Base-by-base conservation (phyloP, 2,888 invertebrate genomes). In the Idaea straminata region DNA sequence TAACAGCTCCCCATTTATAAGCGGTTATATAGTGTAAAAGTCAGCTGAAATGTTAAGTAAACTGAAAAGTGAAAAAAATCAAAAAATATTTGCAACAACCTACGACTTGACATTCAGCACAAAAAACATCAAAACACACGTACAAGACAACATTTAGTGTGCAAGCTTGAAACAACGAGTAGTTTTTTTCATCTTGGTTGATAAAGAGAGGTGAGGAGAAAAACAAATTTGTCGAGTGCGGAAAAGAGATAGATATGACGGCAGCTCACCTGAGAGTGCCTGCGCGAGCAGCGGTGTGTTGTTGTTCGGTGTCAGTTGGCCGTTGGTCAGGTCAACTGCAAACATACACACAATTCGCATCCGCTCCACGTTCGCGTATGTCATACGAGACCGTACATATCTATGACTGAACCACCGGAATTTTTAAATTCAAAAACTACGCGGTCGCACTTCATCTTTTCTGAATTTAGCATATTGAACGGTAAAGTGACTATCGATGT, bases 251-350 rank as follows among this genome's bases (percentile, higher is more conserved):
- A 74, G 79, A 77, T 73, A 77, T 76, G 77, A 70, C 85, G 86
- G 85, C 78, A 77, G 62, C 91, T 92, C 96, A 98, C 98, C 98
- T 97, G 98, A 98, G 93, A 98, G 95, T 88, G 97, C 97, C 95
- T 98, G 98, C 94, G 98, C 98, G 94, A 98, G 96, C 94, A 98
- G 95, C 89, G 98, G 97, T 90, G 97, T 97, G 94, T 97, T 98
- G 96, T 97, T 97, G 95, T 98, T 98, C 93, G 97, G 97, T 91
- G 98, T 98, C 93, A 98, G 96, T 94, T 98, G 98, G 93, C 98
- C 98, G 94, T 98, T 98, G 95, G 97, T 96, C 94, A 98, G 96
- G 95, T 98, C 98, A 95, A 98, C 97, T 97, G 95, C 93, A 95
- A 95, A 95, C 94, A 94, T 93, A 94, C 93, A 94, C 93, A 94